phyloP scores from a whole-genome alignment of 1,140 invertebrate species.

The Cherax quadricarinatus region DNA sequence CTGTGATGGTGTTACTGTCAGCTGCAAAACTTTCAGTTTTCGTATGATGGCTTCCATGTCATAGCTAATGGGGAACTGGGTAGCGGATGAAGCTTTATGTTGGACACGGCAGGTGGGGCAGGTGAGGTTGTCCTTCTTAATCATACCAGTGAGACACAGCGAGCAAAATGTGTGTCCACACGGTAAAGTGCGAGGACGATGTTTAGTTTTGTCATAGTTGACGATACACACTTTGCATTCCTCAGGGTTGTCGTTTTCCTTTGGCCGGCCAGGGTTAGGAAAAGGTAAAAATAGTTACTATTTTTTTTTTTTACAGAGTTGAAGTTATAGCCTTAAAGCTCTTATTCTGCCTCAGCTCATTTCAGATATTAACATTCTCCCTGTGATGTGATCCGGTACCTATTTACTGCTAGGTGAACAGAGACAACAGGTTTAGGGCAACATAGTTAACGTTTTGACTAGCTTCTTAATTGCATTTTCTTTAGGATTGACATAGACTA shows the following conservation, averaged over 20 bases:
- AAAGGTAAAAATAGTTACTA: not conserved
- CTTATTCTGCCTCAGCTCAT: too few relatives aligned
- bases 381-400: too few relatives aligned
- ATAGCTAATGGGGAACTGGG: slow-evolving; percentile 44
- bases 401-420: too few relatives aligned
- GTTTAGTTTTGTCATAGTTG: slow-evolving; percentile 32
- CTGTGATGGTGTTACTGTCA: not conserved
- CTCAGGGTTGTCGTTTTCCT: slow-evolving; percentile 27
- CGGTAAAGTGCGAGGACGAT: slow-evolving; percentile 14
- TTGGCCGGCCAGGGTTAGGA: not conserved
- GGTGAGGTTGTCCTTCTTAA: not conserved
- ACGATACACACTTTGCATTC: slow-evolving; percentile 46
- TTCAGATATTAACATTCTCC: too few relatives aligned
- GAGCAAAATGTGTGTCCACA: slow-evolving; percentile 46
- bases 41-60: slow-evolving; percentile 43
- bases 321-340: too few relatives aligned
- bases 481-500: too few relatives aligned
- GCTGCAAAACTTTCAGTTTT: slow-evolving; percentile 34
- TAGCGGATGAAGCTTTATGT: not conserved
- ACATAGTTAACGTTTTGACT: too few relatives aligned
- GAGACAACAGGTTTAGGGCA: too few relatives aligned
- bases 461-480: too few relatives aligned
- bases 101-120: slow-evolving; percentile 24
- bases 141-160: slow-evolving; percentile 22
- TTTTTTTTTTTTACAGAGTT: too few relatives aligned